Conservation (phyloP, 2,888 invertebrate species). For the Chymomyza procnemis region DNA sequence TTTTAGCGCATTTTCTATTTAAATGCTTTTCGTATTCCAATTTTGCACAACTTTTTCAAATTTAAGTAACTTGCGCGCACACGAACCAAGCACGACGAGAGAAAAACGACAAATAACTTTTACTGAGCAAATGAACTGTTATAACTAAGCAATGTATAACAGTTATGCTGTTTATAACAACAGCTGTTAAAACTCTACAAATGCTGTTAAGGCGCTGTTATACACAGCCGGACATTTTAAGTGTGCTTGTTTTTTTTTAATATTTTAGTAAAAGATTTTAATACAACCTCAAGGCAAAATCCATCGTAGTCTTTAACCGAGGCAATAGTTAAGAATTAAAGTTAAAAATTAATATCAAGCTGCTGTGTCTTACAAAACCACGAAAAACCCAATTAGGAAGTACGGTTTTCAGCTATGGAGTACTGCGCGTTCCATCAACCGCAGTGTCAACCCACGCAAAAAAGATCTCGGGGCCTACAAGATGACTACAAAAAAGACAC, state of each 20-base stretch:
- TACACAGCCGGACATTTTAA: neutral
- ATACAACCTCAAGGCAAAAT: no score
- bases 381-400: no score
- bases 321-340: no score
- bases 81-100: neutral
- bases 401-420: no score
- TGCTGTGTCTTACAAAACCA: no score
- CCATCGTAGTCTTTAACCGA: no score
- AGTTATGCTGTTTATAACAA: neutral
- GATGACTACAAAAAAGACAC: no score
- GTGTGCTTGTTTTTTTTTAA: neutral
- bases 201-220: neutral
- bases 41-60: neutral
- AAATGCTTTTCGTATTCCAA: neutral
- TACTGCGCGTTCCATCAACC: no score
- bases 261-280: no score
- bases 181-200: neutral
- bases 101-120: neutral
- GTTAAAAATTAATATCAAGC: no score
- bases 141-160: neutral
- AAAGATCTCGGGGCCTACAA: no score
- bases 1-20: neutral
- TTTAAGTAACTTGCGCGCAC: neutral
- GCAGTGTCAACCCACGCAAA: no score
- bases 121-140: neutral